Base-by-base conservation (phyloP, 1,140 invertebrate genomes). In the Centruroides vittatus region DNA sequence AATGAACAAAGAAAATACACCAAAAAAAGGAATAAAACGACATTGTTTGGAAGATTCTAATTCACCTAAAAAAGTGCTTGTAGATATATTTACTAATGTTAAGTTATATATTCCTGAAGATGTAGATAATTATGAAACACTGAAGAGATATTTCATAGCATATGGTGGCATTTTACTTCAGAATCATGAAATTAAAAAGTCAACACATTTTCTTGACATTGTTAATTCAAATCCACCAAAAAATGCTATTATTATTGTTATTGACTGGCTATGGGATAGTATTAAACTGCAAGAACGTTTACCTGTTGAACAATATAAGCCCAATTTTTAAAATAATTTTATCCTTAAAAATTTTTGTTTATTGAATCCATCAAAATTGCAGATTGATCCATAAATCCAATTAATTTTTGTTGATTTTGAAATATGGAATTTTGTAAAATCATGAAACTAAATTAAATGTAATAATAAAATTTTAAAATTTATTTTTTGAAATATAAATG, bases 141-240 rank as follows among this genome's bases (percentile, higher is more conserved):
- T 65, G 9, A 13, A 46, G 5, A 55, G 64, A 34, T 63, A 63
- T 48, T 65, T 65, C 47, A 53, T 65, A 11, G 64, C 64, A 11
- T 65, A 65, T 59, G 56, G 53, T 58, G 57, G 59, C 6, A 47
- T 48, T 48, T 35, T 34, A 11, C 23, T 11, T 34, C 12, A 11
- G 10, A 35, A 12, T 23, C 35, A 34, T 49, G 35, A 51, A 36
- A n/a, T 35, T 36, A 36, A 34, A 46, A 46, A 34, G 47, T 46
- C 46, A 52, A 49, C 61, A 59, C 54, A 46, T 55, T 48, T 61
- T 47, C n/a, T 63, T 48, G 41, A 35, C 50, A 51, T 57, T 3
- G 47, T 49, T 47, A 61, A 60, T 52, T 12, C 35, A 6, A 46
- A 47, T n/a, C 35, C 47, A 41, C 46, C 46, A 9, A 46, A 52